phyloP scores from a whole-genome alignment of 2,797 vertebrate genomes.

The Orestias chungarensis region DNA sequence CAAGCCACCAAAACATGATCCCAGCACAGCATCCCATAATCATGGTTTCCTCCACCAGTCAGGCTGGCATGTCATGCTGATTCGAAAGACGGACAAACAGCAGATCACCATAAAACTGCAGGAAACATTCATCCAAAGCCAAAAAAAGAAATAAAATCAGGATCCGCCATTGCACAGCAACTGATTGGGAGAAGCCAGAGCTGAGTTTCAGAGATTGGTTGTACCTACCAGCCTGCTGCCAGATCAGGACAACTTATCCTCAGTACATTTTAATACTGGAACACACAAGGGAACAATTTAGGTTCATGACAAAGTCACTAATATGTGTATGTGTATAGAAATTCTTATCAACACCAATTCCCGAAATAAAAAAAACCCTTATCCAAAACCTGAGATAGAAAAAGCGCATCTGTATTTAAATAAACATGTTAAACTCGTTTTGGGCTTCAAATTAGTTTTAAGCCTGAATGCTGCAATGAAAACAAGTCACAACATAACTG shows the following conservation, averaged over 20 bases:
- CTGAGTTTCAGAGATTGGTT: slow-evolving; percentile 35
- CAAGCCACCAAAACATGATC: slow-evolving; percentile 23
- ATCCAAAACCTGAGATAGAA: not conserved
- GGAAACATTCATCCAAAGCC: slow-evolving; percentile 49
- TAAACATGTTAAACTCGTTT: not conserved
- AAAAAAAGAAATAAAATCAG: too few species aligned
- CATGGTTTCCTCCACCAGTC: slow-evolving; percentile 48
- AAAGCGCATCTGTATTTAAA: not conserved
- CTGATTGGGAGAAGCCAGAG: slow-evolving; percentile 70
- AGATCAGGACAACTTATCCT: slow-evolving; percentile 64
- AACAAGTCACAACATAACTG: not conserved
- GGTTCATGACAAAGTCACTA: slow-evolving; percentile 42
- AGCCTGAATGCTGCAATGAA: not conserved
- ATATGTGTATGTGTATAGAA: not conserved
- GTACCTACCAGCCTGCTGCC: slow-evolving; percentile 78
- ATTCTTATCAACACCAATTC: not conserved
- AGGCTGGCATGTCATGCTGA: slow-evolving; percentile 67
- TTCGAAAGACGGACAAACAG: slow-evolving; percentile 46
- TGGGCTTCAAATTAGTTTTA: not conserved
- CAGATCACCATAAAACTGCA: slow-evolving; percentile 38
- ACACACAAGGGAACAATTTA: slow-evolving; percentile 69
- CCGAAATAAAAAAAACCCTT: not conserved
- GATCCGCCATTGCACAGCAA: slow-evolving; percentile 36
- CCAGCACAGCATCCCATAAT: slow-evolving; percentile 32
- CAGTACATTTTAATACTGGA: slow-evolving; percentile 81